Percentiles rank a stretch among this genome's conserved stretches.
Evolutionary conservation across 2,113 vertebrate genomes (phyloP).

Genomic region (Paedocypris sp.): DNA sequence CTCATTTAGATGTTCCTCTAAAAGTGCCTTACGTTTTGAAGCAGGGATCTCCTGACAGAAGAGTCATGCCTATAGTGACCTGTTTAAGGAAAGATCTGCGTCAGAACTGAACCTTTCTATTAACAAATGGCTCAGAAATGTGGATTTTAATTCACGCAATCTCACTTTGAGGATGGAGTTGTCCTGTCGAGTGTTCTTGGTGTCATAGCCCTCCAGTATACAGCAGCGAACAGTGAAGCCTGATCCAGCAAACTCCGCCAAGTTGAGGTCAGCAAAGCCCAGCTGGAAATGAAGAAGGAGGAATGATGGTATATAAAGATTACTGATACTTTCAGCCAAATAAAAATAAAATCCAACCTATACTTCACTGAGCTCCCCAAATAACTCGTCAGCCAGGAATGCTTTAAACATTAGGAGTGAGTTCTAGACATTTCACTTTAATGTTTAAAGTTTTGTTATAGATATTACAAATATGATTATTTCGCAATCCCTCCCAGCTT

Average conservation of each 20-base stretch:
- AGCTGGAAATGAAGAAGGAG: conserved; percentile 57
- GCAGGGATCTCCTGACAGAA: conserved; percentile 94
- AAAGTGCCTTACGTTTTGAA: conserved; percentile 97
- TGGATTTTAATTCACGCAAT: too few species aligned
- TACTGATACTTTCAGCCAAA: not conserved
- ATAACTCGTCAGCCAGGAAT: too few species aligned
- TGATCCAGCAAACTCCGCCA: conserved; percentile 94
- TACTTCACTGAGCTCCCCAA: not conserved
- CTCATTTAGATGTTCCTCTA: not conserved
- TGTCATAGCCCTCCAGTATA: conserved; percentile 94
- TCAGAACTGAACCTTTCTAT: too few species aligned
- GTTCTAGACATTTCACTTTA: too few species aligned
- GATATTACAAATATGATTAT: too few species aligned
- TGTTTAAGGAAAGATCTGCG: too few species aligned
- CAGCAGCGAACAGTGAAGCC: conserved; percentile 92
- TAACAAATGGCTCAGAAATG: too few species aligned
- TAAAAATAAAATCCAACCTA: not conserved
- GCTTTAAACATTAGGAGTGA: too few species aligned
- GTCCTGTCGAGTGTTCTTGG: conserved; percentile 95
- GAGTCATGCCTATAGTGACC: conserved; percentile 93
- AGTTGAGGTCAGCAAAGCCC: conserved; percentile 94
- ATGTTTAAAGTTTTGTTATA: too few species aligned
- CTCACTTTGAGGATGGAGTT: conserved; percentile 93
- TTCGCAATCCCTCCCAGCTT: not conserved
- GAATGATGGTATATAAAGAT: not conserved